Evolutionary conservation across 2,113 vertebrate species (phyloP).

Genomic region (Strix uralensis): DNA sequence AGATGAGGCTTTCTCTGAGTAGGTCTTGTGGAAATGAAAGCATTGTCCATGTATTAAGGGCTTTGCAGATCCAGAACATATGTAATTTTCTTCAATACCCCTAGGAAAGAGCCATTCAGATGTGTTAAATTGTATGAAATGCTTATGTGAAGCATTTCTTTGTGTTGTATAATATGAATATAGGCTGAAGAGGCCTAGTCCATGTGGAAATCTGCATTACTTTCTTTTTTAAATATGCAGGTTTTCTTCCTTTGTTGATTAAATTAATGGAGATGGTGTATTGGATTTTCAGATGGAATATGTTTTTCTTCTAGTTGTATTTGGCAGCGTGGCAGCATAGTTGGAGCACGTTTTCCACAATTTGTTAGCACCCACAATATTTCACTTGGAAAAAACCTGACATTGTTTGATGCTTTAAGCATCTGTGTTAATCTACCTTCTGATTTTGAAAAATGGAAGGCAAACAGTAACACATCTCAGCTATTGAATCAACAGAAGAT

Average conservation of each 20-base stretch:
- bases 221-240: not conserved
- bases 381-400: not conserved
- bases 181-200: not conserved
- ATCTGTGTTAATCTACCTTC: slow-evolving; percentile 18
- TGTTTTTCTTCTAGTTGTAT: not conserved
- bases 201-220: not conserved
- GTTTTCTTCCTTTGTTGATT: not conserved
- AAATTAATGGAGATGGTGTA: not conserved
- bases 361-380: not conserved
- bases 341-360: not conserved
- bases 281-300: not conserved
- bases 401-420: slow-evolving; percentile 46
- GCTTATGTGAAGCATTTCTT: not conserved
- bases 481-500: not conserved
- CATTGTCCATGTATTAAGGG: slow-evolving; percentile 36
- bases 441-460: slow-evolving; percentile 30
- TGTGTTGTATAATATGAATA: not conserved
- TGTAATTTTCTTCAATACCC: not conserved
- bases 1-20: slow-evolving; percentile 5
- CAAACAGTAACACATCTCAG: not conserved
- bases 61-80: slow-evolving; percentile 26
- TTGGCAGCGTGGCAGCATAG: not conserved
- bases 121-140: not conserved
- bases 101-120: not conserved
- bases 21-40: slow-evolving; percentile 9